phyloP scores from a whole-genome alignment of 2,888 invertebrate genomes.

The Teleiodes luculella region DNA sequence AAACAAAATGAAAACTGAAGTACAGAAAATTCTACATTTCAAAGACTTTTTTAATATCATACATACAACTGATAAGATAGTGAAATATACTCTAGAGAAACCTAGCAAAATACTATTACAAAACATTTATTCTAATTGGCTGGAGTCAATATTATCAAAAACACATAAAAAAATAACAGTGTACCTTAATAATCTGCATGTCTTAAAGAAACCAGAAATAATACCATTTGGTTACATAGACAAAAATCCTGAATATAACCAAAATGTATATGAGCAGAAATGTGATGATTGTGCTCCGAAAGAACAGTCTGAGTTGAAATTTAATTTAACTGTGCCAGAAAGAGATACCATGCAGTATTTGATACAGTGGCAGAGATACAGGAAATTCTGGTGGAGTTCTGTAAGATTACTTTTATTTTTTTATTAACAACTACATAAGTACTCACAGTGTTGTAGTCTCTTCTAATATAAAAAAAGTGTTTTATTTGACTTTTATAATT shows the following conservation, averaged over 20 bases:
- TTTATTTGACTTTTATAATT: too few species aligned
- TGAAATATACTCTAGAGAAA: slow-evolving; percentile 39
- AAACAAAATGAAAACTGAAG: slow-evolving; percentile 63
- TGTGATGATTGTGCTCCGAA: slow-evolving; percentile 28
- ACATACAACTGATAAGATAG: slow-evolving; percentile 27
- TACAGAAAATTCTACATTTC: slow-evolving; percentile 44
- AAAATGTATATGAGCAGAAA: slow-evolving; percentile 32
- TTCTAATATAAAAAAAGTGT: too few species aligned
- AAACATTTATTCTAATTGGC: slow-evolving; percentile 59
- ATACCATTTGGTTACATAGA: slow-evolving; percentile 43
- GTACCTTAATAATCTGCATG: slow-evolving; percentile 34
- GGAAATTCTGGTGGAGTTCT: slow-evolving; percentile 92
- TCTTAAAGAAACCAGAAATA: slow-evolving; percentile 19
- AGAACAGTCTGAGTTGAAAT: slow-evolving; percentile 43
- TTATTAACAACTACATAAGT: too few species aligned
- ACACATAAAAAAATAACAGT: slow-evolving; percentile 51
- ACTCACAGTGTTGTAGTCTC: neutral
- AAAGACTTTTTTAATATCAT: slow-evolving; percentile 50
- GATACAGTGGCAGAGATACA: slow-evolving; percentile 85
- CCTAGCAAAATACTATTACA: slow-evolving; percentile 52
- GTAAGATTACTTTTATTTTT: slow-evolving; percentile 53
- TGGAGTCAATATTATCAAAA: slow-evolving; percentile 49
- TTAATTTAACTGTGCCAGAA: slow-evolving; percentile 64
- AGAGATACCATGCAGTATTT: slow-evolving; percentile 80
- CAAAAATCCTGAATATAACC: slow-evolving; percentile 27